A percentile compares a stretch with the other conserved stretches of the same genome.
Evolutionary conservation across 2,113 vertebrate species (phyloP).

Genomic region (Nibea coibor): DNA sequence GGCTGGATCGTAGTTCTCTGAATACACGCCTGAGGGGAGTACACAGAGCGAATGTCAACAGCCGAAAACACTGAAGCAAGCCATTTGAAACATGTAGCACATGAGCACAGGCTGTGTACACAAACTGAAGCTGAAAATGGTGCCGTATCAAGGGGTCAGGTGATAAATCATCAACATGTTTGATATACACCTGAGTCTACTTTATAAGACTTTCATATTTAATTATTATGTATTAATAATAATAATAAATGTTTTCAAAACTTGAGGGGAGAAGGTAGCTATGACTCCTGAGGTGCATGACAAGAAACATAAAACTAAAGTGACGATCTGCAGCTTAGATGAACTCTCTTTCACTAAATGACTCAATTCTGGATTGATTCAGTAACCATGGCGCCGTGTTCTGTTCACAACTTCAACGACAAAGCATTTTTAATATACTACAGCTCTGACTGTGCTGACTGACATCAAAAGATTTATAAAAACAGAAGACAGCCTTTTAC

Average conservation of each 20-base stretch:
- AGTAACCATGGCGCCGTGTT: not conserved
- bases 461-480: too few relatives aligned
- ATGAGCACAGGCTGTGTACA: not conserved
- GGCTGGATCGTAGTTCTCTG: conserved; percentile 83
- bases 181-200: not conserved
- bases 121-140: not conserved
- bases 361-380: too few relatives aligned
- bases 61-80: not conserved
- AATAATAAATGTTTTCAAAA: too few relatives aligned
- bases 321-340: not conserved
- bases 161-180: not conserved
- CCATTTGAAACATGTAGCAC: not conserved
- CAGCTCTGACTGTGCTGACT: not conserved
- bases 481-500: too few relatives aligned
- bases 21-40: conserved; percentile 86
- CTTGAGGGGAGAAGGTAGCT: not conserved
- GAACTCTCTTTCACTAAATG: not conserved
- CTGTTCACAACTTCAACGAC: not conserved
- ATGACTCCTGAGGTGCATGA: not conserved
- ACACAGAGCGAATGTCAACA: not conserved
- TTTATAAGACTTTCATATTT: not conserved
- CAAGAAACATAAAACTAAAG: too few relatives aligned
- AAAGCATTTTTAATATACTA: not conserved
- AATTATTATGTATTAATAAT: not conserved
- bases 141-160: too few relatives aligned